Evolutionary conservation across 2,888 invertebrate species (phyloP), one percentile per base, ranked within the genome.

Genomic region (Phymatocera aterrima): DNA sequence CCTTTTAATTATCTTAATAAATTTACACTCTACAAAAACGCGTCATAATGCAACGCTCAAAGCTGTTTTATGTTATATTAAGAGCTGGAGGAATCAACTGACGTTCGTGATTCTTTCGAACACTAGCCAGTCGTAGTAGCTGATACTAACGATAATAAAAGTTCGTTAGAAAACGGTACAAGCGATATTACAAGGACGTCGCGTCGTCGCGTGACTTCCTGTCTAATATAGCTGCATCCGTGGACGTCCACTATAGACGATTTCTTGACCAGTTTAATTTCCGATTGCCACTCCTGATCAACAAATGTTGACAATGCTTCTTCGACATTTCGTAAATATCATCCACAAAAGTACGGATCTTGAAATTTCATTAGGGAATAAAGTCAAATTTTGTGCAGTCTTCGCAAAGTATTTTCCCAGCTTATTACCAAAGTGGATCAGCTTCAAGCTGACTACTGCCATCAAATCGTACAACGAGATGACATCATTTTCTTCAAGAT

Each of bases 251-350:
- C 72, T 72, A 1, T 51, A 51, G 15, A 51, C 28, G 46, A 28
- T 68, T 64, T 46, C 68, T 68, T 84, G 83, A 87, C 87, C 86
- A 83, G 84, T 85, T n/a, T 87, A 85, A 86, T 87, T 87, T 87
- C 86, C 88, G 86, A 86, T 86, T 82, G 84, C 83, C 82, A 82
- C 81, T 82, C 83, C 81, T 84, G 83, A 84, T 85, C 85, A 84
- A 86, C 85, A 85, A 85, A 72, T 43, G 72, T 24, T 24, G 8
- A 12, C 21, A 21, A 83, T 82, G 51, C 70, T 65, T 51, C 61
- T 79, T 83, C 80, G 77, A 74, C 81, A 82, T 82, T 80, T n/a
- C n/a, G n/a, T n/a, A n/a, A n/a, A n/a, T n/a, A n/a, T n/a, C n/a
- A n/a, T n/a, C n/a, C n/a, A n/a, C n/a, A n/a, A 31, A 34, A n/a